Evolutionary conservation across 2,888 invertebrate genomes (phyloP).

Genomic region (Melitaea athalia): DNA sequence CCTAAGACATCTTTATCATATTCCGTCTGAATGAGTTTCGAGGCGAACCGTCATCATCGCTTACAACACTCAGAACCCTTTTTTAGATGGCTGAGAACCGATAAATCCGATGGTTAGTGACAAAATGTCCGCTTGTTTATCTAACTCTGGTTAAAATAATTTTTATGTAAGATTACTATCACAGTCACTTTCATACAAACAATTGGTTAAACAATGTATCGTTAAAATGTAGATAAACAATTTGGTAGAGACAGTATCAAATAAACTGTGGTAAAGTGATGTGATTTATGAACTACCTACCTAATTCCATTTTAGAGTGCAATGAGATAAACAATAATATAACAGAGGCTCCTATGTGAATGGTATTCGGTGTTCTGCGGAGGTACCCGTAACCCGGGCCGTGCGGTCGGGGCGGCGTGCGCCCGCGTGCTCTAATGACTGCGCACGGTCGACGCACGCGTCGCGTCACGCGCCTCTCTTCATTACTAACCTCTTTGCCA

Average conservation of each 20-base stretch:
- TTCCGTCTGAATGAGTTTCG: slow-evolving; percentile 68
- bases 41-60: slow-evolving; percentile 63
- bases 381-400: slow-evolving; percentile 18
- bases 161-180: slow-evolving; percentile 29
- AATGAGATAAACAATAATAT: neutral
- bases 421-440: slow-evolving; percentile 48
- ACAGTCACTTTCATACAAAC: slow-evolving; percentile 8
- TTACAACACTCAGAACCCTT: slow-evolving; percentile 63
- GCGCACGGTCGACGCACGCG: slow-evolving; percentile 51
- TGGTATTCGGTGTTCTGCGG: slow-evolving; percentile 20
- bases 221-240: neutral
- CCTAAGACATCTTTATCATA: slow-evolving; percentile 52
- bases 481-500: slow-evolving; percentile 69
- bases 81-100: slow-evolving; percentile 62
- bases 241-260: neutral
- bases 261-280: neutral
- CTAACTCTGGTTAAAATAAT: slow-evolving; percentile 42
- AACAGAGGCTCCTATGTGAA: slow-evolving; percentile 18
- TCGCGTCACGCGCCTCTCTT: slow-evolving; percentile 62
- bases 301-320: neutral
- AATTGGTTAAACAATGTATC: neutral
- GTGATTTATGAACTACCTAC: neutral
- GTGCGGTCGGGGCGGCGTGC: slow-evolving; percentile 47
- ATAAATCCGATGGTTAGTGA: slow-evolving; percentile 67
- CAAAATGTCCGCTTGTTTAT: slow-evolving; percentile 76